Percentiles rank a stretch among this genome's conserved stretches.
These are phyloP conservation scores for Oreocharis arfaki DNA, from an alignment of 2,113 vertebrate species.

Conservation along the genomic window DNA sequence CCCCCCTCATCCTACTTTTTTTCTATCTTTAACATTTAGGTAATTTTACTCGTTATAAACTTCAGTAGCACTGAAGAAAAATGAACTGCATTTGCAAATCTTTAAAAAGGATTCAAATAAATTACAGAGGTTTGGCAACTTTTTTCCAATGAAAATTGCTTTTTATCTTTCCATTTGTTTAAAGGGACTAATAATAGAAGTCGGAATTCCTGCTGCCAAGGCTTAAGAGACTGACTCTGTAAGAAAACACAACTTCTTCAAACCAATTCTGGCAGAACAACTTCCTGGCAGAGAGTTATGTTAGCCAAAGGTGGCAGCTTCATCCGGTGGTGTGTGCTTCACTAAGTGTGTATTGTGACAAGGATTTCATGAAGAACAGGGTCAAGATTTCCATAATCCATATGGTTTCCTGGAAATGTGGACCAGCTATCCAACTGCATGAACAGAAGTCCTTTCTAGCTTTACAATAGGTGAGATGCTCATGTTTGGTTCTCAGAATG, in stretches of 20 bases:
- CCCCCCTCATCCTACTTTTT: fast-evolving
- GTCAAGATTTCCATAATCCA: background rate
- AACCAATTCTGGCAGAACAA: background rate
- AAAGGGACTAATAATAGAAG: background rate
- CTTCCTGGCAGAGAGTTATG: background rate
- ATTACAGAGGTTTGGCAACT: background rate
- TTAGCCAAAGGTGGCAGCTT: background rate
- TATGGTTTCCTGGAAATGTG: background rate
- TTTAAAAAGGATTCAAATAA: background rate
- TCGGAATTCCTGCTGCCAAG: background rate
- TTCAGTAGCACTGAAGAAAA: background rate
- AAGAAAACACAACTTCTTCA: background rate
- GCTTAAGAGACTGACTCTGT: background rate
- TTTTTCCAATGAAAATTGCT: background rate
- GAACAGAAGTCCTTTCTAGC: background rate
- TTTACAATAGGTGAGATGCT: background rate
- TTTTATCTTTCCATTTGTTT: background rate
- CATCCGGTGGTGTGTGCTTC: background rate
- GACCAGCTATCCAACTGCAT: background rate
- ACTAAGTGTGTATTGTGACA: background rate
- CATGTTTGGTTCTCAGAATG: background rate
- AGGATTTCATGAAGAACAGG: background rate
- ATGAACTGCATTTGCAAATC: background rate
- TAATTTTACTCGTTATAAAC: background rate
- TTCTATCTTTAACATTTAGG: background rate